Conservation (phyloP, 1,140 invertebrate genomes). For the Tetramorium simillimum region DNA sequence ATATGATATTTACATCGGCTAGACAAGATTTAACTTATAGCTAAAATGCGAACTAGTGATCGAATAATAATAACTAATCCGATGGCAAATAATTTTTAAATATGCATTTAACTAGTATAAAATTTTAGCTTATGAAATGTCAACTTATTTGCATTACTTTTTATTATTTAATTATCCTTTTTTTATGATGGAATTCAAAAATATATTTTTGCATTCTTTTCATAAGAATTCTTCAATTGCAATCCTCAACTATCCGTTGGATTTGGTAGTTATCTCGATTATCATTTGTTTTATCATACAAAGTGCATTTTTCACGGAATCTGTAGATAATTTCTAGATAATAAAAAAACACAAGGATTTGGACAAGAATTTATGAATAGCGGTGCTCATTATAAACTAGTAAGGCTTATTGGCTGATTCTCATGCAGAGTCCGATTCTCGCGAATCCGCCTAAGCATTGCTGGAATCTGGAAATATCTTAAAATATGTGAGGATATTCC, state of each 20-base stretch:
- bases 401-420: background rate
- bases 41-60: no score
- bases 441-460: background rate
- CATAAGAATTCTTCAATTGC: background rate
- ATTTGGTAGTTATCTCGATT: background rate
- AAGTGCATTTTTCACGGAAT: background rate
- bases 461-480: slow-evolving; percentile 27
- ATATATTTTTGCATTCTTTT: background rate
- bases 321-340: background rate
- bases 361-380: background rate
- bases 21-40: no score
- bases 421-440: background rate
- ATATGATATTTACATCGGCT: no score
- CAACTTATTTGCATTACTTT: background rate
- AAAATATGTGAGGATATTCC: slow-evolving; percentile 27
- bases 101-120: background rate
- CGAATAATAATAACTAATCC: background rate
- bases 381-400: background rate
- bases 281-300: background rate
- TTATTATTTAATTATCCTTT: background rate
- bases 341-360: background rate
- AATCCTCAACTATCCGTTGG: background rate
- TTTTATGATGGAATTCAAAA: background rate
- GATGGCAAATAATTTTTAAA: background rate
- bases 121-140: background rate